Conservation (phyloP, 1,140 invertebrate genomes). For the Callitettix versicolor region DNA sequence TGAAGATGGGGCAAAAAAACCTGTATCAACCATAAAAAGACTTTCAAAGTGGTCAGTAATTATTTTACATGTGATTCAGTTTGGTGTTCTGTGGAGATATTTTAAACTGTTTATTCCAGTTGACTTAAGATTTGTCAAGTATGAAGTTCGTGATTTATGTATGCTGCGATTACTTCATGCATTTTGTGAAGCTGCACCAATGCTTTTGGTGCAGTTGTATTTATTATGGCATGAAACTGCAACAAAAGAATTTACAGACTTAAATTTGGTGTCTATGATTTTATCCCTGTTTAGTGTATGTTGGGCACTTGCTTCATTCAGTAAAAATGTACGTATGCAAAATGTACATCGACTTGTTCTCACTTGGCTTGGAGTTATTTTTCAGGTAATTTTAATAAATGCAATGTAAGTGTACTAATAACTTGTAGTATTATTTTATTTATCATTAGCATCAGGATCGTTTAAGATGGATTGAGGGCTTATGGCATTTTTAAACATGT, state of each 20-base stretch:
- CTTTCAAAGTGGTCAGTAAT: constrained; percentile 36
- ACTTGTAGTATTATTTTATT: too few species aligned
- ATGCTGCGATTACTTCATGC: constrained; percentile 76
- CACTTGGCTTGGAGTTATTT: constrained; percentile 82
- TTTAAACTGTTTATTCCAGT: constrained; percentile 78
- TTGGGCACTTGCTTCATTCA: constrained; percentile 84
- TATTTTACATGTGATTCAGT: constrained; percentile 60
- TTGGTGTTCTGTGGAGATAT: constrained; percentile 81
- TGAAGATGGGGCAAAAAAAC: constrained; percentile 13
- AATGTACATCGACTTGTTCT: constrained; percentile 75
- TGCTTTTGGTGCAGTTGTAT: constrained; percentile 74
- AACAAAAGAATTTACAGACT: constrained; percentile 50
- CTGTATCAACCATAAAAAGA: constrained; percentile 16
- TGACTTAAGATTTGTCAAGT: constrained; percentile 70
- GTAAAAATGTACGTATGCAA: constrained; percentile 68
- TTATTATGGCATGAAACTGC: constrained; percentile 43
- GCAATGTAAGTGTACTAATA: too few species aligned
- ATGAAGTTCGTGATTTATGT: constrained; percentile 61
- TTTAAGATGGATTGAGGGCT: too few species aligned
- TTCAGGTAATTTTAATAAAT: constrained; percentile 42
- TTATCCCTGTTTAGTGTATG: constrained; percentile 76
- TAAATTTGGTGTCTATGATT: constrained; percentile 70
- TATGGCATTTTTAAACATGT: too few species aligned
- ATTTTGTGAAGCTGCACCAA: constrained; percentile 76
- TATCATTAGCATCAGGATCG: too few species aligned